Evolutionary conservation across 2,888 invertebrate genomes (phyloP).

Genomic region (Ormyrus pomaceus): DNA sequence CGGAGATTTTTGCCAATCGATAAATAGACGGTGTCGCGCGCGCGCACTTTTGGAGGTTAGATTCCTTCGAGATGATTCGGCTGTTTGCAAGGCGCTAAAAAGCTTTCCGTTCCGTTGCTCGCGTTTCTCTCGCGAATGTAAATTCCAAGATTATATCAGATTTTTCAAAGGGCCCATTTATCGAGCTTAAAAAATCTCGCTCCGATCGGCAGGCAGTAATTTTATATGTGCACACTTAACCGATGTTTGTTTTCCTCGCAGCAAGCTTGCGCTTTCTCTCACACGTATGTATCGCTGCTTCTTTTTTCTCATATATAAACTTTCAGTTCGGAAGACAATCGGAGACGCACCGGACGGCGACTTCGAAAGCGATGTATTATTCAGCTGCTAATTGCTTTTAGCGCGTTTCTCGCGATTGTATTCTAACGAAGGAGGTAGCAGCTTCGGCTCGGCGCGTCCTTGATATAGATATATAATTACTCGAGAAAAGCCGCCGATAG

Average conservation of each 20-base stretch:
- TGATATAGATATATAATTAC: constrained; percentile 36
- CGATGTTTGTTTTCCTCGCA: neutral
- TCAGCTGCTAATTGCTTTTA: neutral
- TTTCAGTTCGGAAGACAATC: neutral
- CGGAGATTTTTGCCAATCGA: neutral
- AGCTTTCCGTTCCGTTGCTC: no score
- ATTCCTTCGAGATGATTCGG: constrained; percentile 43
- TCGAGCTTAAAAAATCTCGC: neutral
- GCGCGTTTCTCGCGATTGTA: neutral
- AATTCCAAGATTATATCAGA: no score
- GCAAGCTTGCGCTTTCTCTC: constrained; percentile 36
- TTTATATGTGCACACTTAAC: neutral
- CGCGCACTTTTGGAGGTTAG: constrained; percentile 36
- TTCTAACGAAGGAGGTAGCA: neutral
- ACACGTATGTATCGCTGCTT: constrained; percentile 2
- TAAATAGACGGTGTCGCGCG: neutral
- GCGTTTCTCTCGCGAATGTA: no score
- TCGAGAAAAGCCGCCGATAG: constrained; percentile 33
- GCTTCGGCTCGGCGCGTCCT: neutral
- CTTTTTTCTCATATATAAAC: neutral
- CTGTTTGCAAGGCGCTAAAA: no score
- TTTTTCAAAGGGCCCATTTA: constrained; percentile 5
- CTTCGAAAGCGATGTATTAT: neutral
- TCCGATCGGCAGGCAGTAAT: neutral
- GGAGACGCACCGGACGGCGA: neutral